Conservation (phyloP, 1,140 invertebrate genomes). For the Drosophila truncata region DNA sequence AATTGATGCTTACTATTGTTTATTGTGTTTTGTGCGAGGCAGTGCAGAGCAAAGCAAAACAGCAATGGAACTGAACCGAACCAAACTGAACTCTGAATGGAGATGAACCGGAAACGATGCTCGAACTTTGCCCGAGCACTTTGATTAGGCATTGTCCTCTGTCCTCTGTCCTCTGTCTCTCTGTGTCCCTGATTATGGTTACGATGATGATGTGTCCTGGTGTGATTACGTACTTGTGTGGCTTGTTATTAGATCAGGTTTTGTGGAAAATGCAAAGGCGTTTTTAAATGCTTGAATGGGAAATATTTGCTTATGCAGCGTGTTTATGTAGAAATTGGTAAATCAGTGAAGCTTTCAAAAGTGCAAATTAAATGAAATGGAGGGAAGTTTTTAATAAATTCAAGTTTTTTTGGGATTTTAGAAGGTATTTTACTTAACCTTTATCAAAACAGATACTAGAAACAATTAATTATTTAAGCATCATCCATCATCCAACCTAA, state of each 20-base stretch:
- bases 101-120: slow-evolving; percentile 45
- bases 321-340: neutral
- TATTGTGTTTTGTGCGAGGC: slow-evolving; percentile 30
- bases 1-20: slow-evolving; percentile 66
- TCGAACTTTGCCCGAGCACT: slow-evolving; percentile 27
- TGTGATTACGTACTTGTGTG: slow-evolving; percentile 31
- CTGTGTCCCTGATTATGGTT: slow-evolving; percentile 28
- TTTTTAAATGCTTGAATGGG: slow-evolving; percentile 17
- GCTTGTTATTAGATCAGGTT: slow-evolving; percentile 12
- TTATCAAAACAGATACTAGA: neutral
- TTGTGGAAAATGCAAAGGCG: neutral
- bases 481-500: neutral
- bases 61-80: slow-evolving; percentile 15
- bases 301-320: slow-evolving; percentile 8
- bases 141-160: slow-evolving; percentile 50
- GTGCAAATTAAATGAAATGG: neutral
- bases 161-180: neutral
- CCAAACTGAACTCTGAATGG: slow-evolving; percentile 27
- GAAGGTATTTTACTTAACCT: too few species aligned
- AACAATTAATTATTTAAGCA: neutral
- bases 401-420: neutral
- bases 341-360: slow-evolving; percentile 13
- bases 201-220: slow-evolving; percentile 28
- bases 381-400: neutral
- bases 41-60: slow-evolving; percentile 23